Evolutionary conservation across 2,113 vertebrate species (phyloP).

Genomic region (Pogona vitticeps): DNA sequence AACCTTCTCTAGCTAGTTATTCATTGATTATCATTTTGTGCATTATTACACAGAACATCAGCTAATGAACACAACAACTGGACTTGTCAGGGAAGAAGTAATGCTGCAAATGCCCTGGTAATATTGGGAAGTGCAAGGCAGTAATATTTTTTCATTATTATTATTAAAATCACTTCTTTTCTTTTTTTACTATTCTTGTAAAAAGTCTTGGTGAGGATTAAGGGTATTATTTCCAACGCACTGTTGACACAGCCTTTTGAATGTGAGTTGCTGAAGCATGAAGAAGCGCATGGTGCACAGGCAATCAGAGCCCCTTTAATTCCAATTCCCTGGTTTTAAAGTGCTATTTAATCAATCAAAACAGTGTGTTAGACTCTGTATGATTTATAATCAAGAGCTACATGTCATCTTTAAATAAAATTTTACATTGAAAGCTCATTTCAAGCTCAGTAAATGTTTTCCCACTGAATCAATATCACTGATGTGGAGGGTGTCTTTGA

Average conservation of each 20-base stretch:
- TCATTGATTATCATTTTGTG: constrained; percentile 11
- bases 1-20: constrained; percentile 13
- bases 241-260: constrained; percentile 29
- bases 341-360: constrained; percentile 52
- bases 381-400: constrained; percentile 40
- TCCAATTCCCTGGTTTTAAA: constrained; percentile 39
- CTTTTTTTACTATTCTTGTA: constrained; percentile 27
- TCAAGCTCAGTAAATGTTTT: constrained; percentile 42
- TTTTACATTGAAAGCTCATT: constrained; percentile 45
- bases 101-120: not conserved
- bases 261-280: constrained; percentile 22
- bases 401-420: constrained; percentile 49
- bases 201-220: not conserved
- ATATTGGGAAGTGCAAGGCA: constrained; percentile 2
- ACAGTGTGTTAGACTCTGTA: constrained; percentile 41
- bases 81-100: not conserved
- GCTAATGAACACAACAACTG: constrained; percentile 9
- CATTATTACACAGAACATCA: not conserved
- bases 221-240: constrained; percentile 33
- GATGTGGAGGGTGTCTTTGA: constrained; percentile 11
- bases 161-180: not conserved
- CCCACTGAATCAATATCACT: constrained; percentile 24
- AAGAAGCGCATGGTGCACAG: not conserved
- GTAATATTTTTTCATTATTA: not conserved
- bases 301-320: constrained; percentile 41